Conservation (phyloP, 2,797 vertebrate genomes). For the Lerista edwardsae region DNA sequence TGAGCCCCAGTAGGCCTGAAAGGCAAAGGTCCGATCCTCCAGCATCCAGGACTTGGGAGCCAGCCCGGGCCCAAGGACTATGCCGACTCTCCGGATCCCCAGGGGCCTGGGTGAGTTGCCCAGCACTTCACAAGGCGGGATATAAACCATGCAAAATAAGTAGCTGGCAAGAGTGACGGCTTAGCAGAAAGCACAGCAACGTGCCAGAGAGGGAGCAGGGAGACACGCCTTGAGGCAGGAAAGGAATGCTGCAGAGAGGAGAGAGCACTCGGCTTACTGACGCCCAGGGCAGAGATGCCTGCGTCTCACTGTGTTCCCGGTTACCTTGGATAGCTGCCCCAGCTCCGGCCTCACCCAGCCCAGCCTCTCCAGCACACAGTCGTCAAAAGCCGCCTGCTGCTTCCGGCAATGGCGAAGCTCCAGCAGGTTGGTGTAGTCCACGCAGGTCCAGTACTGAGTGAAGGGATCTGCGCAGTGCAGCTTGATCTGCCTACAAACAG, state of each 20-base stretch:
- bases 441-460: constrained; percentile 95
- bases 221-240: neutral
- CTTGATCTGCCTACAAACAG: constrained; percentile 87
- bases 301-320: accelerated
- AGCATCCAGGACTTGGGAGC: too few species aligned
- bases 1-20: too few species aligned
- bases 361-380: constrained; percentile 92
- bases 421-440: constrained; percentile 83
- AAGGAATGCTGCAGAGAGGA: neutral
- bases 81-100: too few species aligned
- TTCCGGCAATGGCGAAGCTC: constrained; percentile 88
- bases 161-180: neutral
- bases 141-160: neutral
- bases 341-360: constrained; percentile 94
- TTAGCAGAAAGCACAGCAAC: neutral
- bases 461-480: constrained; percentile 92
- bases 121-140: neutral
- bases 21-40: too few species aligned
- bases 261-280: too few species aligned
- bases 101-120: too few species aligned
- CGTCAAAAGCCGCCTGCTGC: constrained; percentile 89
- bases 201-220: neutral
- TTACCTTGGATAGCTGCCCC: constrained; percentile 96
- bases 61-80: too few species aligned
- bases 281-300: neutral